Base-by-base conservation (phyloP, 2,113 vertebrate genomes). In the Rissa tridactyla region DNA sequence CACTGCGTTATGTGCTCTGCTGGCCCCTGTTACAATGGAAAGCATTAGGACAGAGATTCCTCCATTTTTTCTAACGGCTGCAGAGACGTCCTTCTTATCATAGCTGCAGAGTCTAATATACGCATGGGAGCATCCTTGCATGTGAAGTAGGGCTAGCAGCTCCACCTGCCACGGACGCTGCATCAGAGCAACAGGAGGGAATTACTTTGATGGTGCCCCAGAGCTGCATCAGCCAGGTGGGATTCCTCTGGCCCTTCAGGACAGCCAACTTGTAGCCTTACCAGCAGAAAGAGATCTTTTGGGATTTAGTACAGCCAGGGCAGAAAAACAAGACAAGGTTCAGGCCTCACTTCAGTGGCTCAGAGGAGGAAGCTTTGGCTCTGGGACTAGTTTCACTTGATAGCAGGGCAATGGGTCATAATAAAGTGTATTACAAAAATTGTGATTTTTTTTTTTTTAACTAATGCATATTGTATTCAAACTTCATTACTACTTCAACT, bases 151-250 rank as follows among this genome's bases (percentile, higher is more conserved):
- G 38, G 68, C 46, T 9, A 5, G 40, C 12, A 8, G 60, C 34
- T 5, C 29, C 16, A 34, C 34, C 44, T 40, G 20, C 34, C 29
- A 10, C 1, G 1, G 1, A 9, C 0, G 2, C 58, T 5, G 34
- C 60, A 38, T 3, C 36, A 52, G 13, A n/a, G 52, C 16, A 4
- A n/a, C 22, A 52, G 5, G n/a, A 22, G 42, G 30, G 34, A 73
- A n/a, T 54, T 5, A 30, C 34, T 46, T 36, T n/a, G 47, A 22
- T 42, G 68, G 30, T 40, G 40, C 5, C 40, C n/a, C 16, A 64
- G 44, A 34, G 26, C 17, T 26, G 25, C 46, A 60, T 8, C 23
- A 44, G 8, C 20, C 10, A 14, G 23, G 15, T 60, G 75, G 11
- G 23, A 46, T 20, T n/a, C 52, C 29, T 46, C 46, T n/a, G n/a